phyloP scores from a whole-genome alignment of 2,797 vertebrate species.

The Brachymystax lenok region DNA sequence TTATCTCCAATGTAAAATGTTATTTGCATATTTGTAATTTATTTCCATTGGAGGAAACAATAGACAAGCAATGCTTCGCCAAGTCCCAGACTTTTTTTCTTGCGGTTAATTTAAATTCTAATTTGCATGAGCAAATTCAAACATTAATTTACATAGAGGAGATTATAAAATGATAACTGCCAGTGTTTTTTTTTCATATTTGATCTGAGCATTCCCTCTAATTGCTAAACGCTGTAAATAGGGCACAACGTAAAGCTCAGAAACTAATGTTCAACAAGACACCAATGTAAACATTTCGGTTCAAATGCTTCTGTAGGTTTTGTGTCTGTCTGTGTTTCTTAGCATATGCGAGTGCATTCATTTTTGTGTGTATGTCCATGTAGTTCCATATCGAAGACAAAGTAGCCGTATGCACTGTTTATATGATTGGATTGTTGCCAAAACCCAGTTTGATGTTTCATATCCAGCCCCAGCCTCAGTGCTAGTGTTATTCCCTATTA shows the following conservation, averaged over 20 bases:
- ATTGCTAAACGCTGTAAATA: constrained; percentile 79
- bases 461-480: constrained; percentile 41
- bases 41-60: constrained; percentile 77
- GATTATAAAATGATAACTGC: constrained; percentile 82
- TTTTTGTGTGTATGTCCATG: constrained; percentile 5
- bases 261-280: constrained; percentile 63
- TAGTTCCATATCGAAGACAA: not conserved
- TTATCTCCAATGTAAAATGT: constrained; percentile 78
- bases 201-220: constrained; percentile 73
- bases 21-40: constrained; percentile 83
- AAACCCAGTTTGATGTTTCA: constrained; percentile 53
- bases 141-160: constrained; percentile 82
- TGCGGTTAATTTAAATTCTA: constrained; percentile 81
- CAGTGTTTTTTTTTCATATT: constrained; percentile 78
- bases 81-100: constrained; percentile 69
- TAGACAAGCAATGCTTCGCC: constrained; percentile 70
- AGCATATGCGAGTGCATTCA: not conserved
- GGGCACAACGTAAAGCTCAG: constrained; percentile 63
- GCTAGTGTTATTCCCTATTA: constrained; percentile 55
- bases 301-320: constrained; percentile 35
- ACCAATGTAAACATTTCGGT: constrained; percentile 58
- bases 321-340: constrained; percentile 11
- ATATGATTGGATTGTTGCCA: not conserved
- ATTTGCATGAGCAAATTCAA: constrained; percentile 84
- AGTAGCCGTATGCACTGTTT: constrained; percentile 10